Conservation (phyloP, 2,888 invertebrate species). For the Macroteleia sp. region DNA sequence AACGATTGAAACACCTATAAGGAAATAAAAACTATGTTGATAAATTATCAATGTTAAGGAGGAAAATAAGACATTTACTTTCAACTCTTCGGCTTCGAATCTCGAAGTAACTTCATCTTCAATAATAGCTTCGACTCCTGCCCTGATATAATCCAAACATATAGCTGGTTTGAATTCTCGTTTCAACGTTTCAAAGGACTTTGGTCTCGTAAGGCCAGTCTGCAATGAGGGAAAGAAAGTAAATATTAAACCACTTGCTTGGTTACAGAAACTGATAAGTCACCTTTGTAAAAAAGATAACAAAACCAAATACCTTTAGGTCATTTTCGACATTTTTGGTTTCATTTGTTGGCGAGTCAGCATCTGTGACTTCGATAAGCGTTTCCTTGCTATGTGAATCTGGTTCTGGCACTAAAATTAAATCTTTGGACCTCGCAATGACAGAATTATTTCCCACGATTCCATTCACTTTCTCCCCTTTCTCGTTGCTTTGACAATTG, state of each 20-base stretch:
- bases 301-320: too few relatives aligned
- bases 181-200: constrained; percentile 85
- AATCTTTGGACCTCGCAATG: constrained; percentile 89
- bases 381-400: constrained; percentile 85
- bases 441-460: constrained; percentile 86
- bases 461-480: constrained; percentile 69
- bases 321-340: constrained; percentile 11
- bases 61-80: constrained; percentile 79
- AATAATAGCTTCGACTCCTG: constrained; percentile 98
- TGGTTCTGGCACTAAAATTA: constrained; percentile 90
- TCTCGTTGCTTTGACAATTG: constrained; percentile 69
- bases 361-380: constrained; percentile 29
- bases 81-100: constrained; percentile 97
- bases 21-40: too few relatives aligned
- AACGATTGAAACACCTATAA: too few relatives aligned
- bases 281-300: too few relatives aligned
- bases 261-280: too few relatives aligned
- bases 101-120: constrained; percentile 99
- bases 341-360: constrained; percentile 44
- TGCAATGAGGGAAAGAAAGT: constrained; percentile 61
- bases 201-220: constrained; percentile 78
- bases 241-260: too few relatives aligned
- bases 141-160: constrained; percentile 94
- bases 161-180: constrained; percentile 92
- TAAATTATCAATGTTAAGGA: too few relatives aligned